Base-by-base conservation (phyloP, 2,797 vertebrate species). In the Natrix natrix region DNA sequence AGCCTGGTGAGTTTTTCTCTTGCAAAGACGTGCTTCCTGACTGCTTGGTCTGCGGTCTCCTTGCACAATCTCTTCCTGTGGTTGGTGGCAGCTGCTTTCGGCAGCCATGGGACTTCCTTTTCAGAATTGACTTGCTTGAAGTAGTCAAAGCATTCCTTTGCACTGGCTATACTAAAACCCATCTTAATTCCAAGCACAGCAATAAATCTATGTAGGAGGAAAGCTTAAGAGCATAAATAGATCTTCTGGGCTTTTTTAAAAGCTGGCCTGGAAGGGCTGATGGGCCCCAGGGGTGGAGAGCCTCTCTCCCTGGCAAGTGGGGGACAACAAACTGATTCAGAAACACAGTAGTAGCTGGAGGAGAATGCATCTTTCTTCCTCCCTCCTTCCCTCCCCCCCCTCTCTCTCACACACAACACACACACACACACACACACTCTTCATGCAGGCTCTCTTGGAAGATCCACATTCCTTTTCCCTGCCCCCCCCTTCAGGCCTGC, bases 1-100 rank as follows among this genome's bases (percentile, higher is more conserved):
- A 95, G 89, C 98, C 14, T 28, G 98, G 98, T 98, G 60, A 98
- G 97, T 96, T 14, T 63, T n/a, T 3, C 55, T 43, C 32, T 83
- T 28, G 12, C 4, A 8, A 0, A 88, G 55, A 57, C 0, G 0
- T 0, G 16, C 26, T 74, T 74, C 16, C 17, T 17, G 1, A 48
- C 24, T 43, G 54, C 69, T 37, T 22, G 0, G 1, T 26, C 26
- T 26, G 5, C n/a, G 56, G 92, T 32, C 52, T 22, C 86, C 86
- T 55, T 2, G 1, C 32, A 22, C 37, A 78, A 37, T 78, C 20
- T 43, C 37, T 83, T 83, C 74, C 37, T 83, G 74, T 24, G 37
- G 37, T 48, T 48, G 74, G 74, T 48, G 20, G 20, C 17, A 10
- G 37, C 37, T 78, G 69, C 69, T 37, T 8, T 74, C 20, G 17